These are phyloP conservation scores for Paramormyrops kingsleyae DNA, from an alignment of 2,113 vertebrate species.

Conservation along the genomic window DNA sequence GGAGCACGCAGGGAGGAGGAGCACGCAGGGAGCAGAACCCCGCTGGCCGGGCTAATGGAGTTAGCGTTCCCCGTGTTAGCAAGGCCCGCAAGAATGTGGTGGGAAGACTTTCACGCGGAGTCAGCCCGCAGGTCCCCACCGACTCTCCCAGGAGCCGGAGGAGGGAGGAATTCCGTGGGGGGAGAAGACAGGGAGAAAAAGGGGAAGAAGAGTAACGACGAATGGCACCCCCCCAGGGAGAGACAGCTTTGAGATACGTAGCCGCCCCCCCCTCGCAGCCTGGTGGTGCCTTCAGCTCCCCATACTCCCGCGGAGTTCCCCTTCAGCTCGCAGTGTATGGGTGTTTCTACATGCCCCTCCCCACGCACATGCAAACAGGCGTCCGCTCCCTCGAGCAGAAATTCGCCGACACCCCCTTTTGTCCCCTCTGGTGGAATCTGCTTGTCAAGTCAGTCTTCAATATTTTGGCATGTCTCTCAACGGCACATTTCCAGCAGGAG, in stretches of 20 bases:
- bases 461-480: slow-evolving; percentile 27
- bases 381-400: background rate
- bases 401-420: background rate
- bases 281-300: background rate
- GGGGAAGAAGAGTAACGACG: background rate
- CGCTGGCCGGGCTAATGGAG: slow-evolving; percentile 32
- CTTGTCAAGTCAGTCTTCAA: slow-evolving; percentile 14
- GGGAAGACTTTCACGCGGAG: background rate
- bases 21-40: background rate
- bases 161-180: background rate
- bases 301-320: background rate
- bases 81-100: slow-evolving; percentile 40
- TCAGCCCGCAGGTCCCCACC: background rate
- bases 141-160: background rate
- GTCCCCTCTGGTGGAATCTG: slow-evolving; percentile 19
- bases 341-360: background rate
- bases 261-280: background rate
- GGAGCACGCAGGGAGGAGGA: background rate
- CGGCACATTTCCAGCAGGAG: slow-evolving; percentile 15
- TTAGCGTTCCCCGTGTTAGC: slow-evolving; percentile 49
- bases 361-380: background rate
- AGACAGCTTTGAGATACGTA: background rate
- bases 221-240: background rate
- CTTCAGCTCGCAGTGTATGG: background rate
- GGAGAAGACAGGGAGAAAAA: no score